phyloP scores from a whole-genome alignment of 30 jellyfish, hydroid and myxozoan genomes.

The Phacellophora camtschatica region DNA sequence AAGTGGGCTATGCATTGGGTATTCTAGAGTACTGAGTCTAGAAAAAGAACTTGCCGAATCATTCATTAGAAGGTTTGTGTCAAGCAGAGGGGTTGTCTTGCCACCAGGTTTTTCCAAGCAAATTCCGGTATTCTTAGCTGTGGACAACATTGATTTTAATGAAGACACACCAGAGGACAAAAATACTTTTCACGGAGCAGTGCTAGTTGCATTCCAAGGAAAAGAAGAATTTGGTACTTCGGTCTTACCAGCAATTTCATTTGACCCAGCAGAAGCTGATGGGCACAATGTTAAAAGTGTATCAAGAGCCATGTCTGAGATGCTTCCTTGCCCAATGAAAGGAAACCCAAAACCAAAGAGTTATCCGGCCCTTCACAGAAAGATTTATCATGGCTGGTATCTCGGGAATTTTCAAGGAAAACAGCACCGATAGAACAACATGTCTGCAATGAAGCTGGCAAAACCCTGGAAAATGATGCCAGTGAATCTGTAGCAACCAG shows the following conservation, averaged over 20 bases:
- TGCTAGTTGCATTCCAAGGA: not conserved
- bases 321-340: not conserved
- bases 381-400: conserved; percentile 1
- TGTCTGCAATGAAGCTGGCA: not conserved
- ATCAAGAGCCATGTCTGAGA: not conserved
- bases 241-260: not conserved
- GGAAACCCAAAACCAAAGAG: not conserved
- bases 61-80: not conserved
- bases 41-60: conserved; percentile 1
- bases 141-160: not conserved
- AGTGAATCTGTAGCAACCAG: too few species aligned
- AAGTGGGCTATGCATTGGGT: conserved; percentile 6
- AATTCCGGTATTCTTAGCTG: not conserved
- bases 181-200: conserved; percentile 7
- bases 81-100: not conserved
- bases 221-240: not conserved
- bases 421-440: not conserved
- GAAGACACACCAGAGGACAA: conserved; percentile 5
- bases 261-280: conserved; percentile 7
- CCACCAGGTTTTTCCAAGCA: not conserved
- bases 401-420: not conserved
- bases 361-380: not conserved
- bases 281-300: not conserved
- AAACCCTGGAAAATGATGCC: not conserved
- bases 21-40: conserved; percentile 11